Evolutionary conservation across 1,140 invertebrate species (phyloP), one percentile per base, ranked within the genome.

Genomic region (Coelopa frigida): DNA sequence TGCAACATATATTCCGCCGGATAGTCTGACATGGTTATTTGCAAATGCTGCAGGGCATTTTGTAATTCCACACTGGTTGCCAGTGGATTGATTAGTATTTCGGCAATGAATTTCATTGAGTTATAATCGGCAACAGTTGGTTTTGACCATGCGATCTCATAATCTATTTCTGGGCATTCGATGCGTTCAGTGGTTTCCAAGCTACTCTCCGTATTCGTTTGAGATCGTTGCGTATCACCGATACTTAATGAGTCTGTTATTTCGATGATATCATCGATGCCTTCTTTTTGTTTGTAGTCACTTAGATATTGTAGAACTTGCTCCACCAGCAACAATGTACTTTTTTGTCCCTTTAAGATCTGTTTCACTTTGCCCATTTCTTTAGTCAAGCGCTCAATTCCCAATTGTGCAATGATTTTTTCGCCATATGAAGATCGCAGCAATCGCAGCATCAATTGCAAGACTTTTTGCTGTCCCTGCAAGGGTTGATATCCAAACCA

Each of bases 1-100:
- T 68, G 65, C 3, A 66, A 49, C 21, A 68, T 41, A 33, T 57
- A 63, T 33, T 68, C 65, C 1, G 49, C 48, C 3, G 65, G 65
- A 45, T 68, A 68, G 45, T 68, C 65, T 6, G 15, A 15, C 40
- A 68, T 44, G 12, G 56, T 57, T 1, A 68, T 47, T 23, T 51
- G 49, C 12, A 68, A 18, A 10, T 53, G 48, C 1, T 46, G 51
- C 0, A 68, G 14, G 10, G 51, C 35, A 7, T 52, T 40, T 2
- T 52, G n/a, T 18, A 63, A 33, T 26, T 59, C 57, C 3, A 11
- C 14, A 10, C 26, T 21, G 5, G 27, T 36, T 6, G 24, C 26
- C 15, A 1, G 17, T 15, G 44, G 48, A 11, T 22, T 37, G 2
- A 17, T 29, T 2, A 41, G 36, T 3, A 57, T 46, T n/a, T 62